Evolutionary conservation across 1,140 invertebrate genomes (phyloP).

Genomic region (Drosophila repleta): DNA sequence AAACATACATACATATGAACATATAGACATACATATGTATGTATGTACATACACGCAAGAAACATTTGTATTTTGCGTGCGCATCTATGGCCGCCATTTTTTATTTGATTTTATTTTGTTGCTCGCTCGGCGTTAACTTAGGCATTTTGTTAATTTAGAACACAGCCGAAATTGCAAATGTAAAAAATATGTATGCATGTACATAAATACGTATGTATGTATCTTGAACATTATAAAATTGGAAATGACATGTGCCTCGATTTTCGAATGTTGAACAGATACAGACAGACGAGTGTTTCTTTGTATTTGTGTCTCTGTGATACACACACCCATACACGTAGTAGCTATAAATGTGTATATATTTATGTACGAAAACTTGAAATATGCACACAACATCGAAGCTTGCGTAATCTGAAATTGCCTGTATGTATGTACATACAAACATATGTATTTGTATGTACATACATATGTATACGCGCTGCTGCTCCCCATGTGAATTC

Average conservation of each 20-base stretch:
- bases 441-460: conserved; percentile 34
- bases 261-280: conserved; percentile 40
- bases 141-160: conserved; percentile 44
- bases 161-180: conserved; percentile 22
- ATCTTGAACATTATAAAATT: conserved; percentile 40
- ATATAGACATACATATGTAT: conserved; percentile 14
- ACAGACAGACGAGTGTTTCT: conserved; percentile 6
- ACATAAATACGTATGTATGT: conserved; percentile 24
- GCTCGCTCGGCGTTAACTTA: conserved; percentile 42
- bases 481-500: conserved; percentile 43
- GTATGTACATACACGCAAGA: conserved; percentile 25
- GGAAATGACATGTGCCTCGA: conserved; percentile 55
- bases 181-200: conserved; percentile 23
- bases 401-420: conserved; percentile 29
- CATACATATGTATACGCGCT: conserved; percentile 28
- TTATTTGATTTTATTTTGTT: conserved; percentile 68
- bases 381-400: conserved; percentile 28
- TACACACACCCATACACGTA: conserved; percentile 10
- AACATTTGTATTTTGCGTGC: conserved; percentile 77
- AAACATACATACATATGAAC: conserved; percentile 42
- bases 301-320: conserved; percentile 8
- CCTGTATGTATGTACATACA: conserved; percentile 29
- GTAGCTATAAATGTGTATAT: conserved; percentile 10
- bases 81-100: conserved; percentile 77
- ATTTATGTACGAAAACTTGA: conserved; percentile 31